Base-by-base conservation (phyloP, 1,140 invertebrate species). In the Nixonia krombeini region DNA sequence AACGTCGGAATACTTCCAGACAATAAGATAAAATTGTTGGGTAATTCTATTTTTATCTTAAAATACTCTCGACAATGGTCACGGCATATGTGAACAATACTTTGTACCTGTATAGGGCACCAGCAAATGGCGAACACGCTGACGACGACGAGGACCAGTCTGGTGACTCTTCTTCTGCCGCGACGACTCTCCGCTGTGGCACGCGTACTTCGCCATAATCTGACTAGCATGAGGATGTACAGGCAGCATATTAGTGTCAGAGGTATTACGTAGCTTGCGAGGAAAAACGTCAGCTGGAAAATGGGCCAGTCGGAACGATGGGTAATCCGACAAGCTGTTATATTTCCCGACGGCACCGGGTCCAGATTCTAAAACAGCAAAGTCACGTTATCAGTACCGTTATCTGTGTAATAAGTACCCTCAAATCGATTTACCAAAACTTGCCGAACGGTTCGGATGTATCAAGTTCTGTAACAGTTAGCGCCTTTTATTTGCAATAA, bases 91-190 rank as follows among this genome's bases (percentile, higher is more conserved):
- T n/a, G n/a, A n/a, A n/a, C n/a, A n/a, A n/a, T n/a, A n/a, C 2
- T 21, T 26, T 28, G 47, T 17, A 95, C 91, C 87, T 97, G 96
- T 74, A 98, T 94, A 1, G 96, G 96, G 70, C 93, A 91, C 97
- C 97, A 99, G 84, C 96, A 98, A 25, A 97, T 86, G 6, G 96
- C 96, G 81, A 98, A 98, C 21, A 96, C 96, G 13, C 95, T 90
- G 0, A 98, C 95, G 9, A 99, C 96, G 13, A 96, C 92, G 26
- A 97, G 89, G 4, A 99, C 95, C 90, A 99, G 93, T 57, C 94
- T 87, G 0, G 96, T 98, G 0, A 97, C 96, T 56, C 96, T 88
- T 80, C 92, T 92, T 82, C 96, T 96, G 18, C 94, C 94, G 67
- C 94, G 88, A 37, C 94, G 85, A 41, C 88, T 90, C 74, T 93